Base-by-base conservation (phyloP, 1,140 invertebrate species). In the Marisa cornuarietis region DNA sequence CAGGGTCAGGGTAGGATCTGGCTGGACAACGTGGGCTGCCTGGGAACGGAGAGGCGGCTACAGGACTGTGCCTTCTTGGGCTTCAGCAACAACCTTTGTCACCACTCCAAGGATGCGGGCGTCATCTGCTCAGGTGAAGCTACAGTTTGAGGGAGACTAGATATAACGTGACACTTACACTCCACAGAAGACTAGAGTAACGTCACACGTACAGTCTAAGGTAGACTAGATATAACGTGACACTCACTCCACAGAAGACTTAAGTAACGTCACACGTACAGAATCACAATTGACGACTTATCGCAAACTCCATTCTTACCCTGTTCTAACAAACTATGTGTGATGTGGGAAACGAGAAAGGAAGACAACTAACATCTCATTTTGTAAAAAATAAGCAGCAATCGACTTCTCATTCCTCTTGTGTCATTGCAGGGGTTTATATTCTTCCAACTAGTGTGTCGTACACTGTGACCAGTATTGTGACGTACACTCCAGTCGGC, bases 1-100 rank as follows among this genome's bases (percentile, higher is more conserved):
- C 49, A 77, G 26, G 86, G 85, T 61, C 78, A 16, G 18, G 86
- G 87, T 11, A 72, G 81, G 6, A 89, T 89, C 69, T 84, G 85
- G 83, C 79, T 88, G 79, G 88, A 89, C 82, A 86, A 88, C 79
- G 86, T 89, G 31, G 69, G 81, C 26, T 89, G 88, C 80, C 74
- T 74, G 24, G 88, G 88, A 9, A 84, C 81, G 54, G 88, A 89
- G 71, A 85, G 31, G 10, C 49, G 63, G 22, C 71, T 89, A 0
- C 77, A 69, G 58, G 75, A 86, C 24, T 89, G 88, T 74, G 76
- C 77, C 8, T 80, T 84, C 31, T 22, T 76, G 16, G 86, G 85
- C 13, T 78, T 85, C 31, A 83, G 83, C 7, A 79, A 79, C 3
- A 85, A 89, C 74, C 6, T 42, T 4, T 89, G 88, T 86, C 81